A percentile compares a stretch with the other conserved stretches of the same genome.
These are phyloP conservation scores for Neuroscelio doddi DNA, from an alignment of 2,888 invertebrate genomes.

Conservation along the genomic window DNA sequence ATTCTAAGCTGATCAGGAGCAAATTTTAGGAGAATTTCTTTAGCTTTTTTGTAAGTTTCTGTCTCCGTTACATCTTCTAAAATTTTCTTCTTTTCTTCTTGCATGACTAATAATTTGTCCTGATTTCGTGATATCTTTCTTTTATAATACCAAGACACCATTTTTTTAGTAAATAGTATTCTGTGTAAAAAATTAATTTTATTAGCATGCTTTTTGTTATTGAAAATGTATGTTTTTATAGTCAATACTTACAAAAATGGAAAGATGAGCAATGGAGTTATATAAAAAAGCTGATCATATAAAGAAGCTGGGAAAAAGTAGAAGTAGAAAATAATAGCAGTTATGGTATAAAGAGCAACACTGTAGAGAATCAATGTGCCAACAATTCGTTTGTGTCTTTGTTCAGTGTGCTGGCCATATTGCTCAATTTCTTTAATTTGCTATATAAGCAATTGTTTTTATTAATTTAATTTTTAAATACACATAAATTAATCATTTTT, in stretches of 20 bases:
- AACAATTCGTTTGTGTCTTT: conserved; percentile 86
- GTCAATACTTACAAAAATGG: conserved; percentile 84
- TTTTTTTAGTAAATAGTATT: conserved; percentile 83
- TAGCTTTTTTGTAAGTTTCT: conserved; percentile 96
- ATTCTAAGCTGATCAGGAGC: conserved; percentile 77
- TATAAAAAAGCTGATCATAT: conserved; percentile 82
- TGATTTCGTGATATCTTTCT: conserved; percentile 86
- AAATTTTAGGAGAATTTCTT: conserved; percentile 90
- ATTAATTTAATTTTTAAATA: background rate
- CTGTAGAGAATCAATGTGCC: conserved; percentile 83
- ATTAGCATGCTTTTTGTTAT: background rate
- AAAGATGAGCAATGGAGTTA: conserved; percentile 84
- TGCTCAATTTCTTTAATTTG: conserved; percentile 87
- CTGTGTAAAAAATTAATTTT: conserved; percentile 73
- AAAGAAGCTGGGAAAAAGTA: conserved; percentile 85
- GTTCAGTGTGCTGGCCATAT: conserved; percentile 85
- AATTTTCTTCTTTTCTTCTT: conserved; percentile 88
- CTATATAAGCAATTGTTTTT: conserved; percentile 59
- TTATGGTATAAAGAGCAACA: conserved; percentile 80
- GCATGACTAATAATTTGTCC: conserved; percentile 80
- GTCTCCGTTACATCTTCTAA: conserved; percentile 97
- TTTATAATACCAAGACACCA: conserved; percentile 91
- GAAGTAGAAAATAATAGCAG: conserved; percentile 84
- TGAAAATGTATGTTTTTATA: conserved; percentile 4
- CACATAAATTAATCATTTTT: conserved; percentile 4